Evolutionary conservation across 2,797 vertebrate genomes (phyloP), one percentile per base, ranked within the genome.

Genomic region (Apodemus agrarius): DNA sequence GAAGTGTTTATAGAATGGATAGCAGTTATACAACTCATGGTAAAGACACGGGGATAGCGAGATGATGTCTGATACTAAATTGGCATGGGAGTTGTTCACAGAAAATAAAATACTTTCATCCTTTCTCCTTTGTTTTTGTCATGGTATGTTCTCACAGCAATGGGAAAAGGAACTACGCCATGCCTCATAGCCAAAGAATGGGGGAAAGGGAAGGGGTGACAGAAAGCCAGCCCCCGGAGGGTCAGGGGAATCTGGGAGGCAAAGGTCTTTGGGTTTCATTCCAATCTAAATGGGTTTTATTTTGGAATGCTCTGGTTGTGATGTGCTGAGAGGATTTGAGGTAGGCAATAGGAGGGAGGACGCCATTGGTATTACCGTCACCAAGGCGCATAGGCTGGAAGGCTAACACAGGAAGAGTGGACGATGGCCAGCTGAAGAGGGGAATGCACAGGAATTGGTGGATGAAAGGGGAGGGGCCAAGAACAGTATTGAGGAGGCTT

Each of bases 141-240:
- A 12, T 26, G 22, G 49, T 37, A 3, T 72, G 52, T 72, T 72
- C 16, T 54, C 43, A 54, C 43, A 72, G 24, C 46, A 26, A 72
- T 52, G 52, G 34, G 9, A 37, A 54, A 52, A 17, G 3, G 16
- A 37, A 10, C 34, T 40, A 54, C 29, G 34, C 14, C 7, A 11
- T 26, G 21, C 31, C 63, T n/a, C 11, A 1, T 3, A 40, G 43
- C 26, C 6, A 31, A 46, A 37, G 78, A 59, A 49, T 26, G 3
- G 29, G 1, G 0, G 0, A 11, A 31, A 57, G 59, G 21, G 5
- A 2, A 19, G 10, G 0, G 7, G 13, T 40, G 59, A 31, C 6
- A 3, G 8, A 59, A 26, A 69, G 11, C 26, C n/a, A 31, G 49
- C 22, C 46, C 46, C 37, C 6, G 46, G 16, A 75, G 26, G 37